Percentiles rank a stretch among this genome's conserved stretches.
Evolutionary conservation across 2,888 invertebrate genomes (phyloP).

Genomic region (Pedicia rivosa): DNA sequence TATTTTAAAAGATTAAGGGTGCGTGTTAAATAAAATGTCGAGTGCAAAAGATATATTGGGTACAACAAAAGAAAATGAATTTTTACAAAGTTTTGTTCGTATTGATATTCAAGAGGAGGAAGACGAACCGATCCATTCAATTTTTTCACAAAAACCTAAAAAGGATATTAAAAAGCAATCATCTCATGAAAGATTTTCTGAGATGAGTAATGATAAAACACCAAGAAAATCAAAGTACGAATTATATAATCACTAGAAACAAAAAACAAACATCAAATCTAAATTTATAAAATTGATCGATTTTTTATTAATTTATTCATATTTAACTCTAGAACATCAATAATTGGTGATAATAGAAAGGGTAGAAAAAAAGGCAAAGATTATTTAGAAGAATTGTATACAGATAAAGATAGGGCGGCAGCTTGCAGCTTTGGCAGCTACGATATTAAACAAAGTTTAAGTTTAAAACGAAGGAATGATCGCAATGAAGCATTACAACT

Average conservation of each 20-base stretch:
- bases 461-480: slow-evolving; percentile 63
- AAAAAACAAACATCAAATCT: too few species aligned
- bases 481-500: slow-evolving; percentile 53
- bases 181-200: slow-evolving; percentile 7
- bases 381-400: slow-evolving; percentile 58
- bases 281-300: too few species aligned
- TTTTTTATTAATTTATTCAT: too few species aligned
- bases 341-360: slow-evolving; percentile 19
- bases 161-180: slow-evolving; percentile 9
- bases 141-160: slow-evolving; percentile 10
- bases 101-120: slow-evolving; percentile 44
- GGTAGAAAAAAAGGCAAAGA: slow-evolving; percentile 26
- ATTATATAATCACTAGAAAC: too few species aligned
- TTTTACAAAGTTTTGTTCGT: slow-evolving; percentile 64
- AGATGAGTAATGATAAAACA: slow-evolving; percentile 5
- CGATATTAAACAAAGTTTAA: slow-evolving; percentile 74
- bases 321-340: too few species aligned
- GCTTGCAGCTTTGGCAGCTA: slow-evolving; percentile 62
- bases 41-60: slow-evolving; percentile 44
- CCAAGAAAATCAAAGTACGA: too few species aligned
- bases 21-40: slow-evolving; percentile 21
- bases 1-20: too few species aligned
- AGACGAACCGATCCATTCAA: slow-evolving; percentile 28
- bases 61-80: slow-evolving; percentile 52
- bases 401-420: slow-evolving; percentile 81